Percentiles rank a stretch among this genome's conserved stretches.
Evolutionary conservation across 2,113 vertebrate species (phyloP).

Genomic region (Microcebus ravelobensis): DNA sequence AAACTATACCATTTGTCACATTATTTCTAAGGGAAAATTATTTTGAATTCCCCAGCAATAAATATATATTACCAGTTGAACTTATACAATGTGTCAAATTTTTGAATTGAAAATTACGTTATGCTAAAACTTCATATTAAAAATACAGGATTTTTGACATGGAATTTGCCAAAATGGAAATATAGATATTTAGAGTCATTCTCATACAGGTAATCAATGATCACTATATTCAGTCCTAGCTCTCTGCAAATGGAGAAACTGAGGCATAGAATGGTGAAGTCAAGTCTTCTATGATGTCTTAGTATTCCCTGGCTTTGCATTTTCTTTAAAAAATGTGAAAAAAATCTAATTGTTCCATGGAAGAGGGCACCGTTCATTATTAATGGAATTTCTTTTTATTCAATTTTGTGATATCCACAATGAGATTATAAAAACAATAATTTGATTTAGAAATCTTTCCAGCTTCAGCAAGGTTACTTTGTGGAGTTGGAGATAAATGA

Average conservation of each 20-base stretch:
- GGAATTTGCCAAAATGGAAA: background rate
- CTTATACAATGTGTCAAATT: background rate
- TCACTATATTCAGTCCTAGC: background rate
- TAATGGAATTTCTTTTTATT: constrained; percentile 87
- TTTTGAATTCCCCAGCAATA: background rate
- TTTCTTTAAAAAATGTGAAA: constrained; percentile 74
- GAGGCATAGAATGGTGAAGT: background rate
- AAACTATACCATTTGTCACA: background rate
- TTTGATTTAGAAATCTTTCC: constrained; percentile 86
- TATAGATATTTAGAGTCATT: background rate
- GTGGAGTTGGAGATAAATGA: constrained; percentile 90
- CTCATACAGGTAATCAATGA: background rate
- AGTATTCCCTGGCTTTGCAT: constrained; percentile 72
- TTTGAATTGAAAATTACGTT: constrained; percentile 14
- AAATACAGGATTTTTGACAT: background rate
- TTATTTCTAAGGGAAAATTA: background rate
- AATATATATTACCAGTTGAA: background rate
- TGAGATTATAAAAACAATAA: constrained; percentile 88
- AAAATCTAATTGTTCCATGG: constrained; percentile 73
- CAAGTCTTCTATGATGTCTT: constrained; percentile 40
- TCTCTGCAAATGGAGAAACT: constrained; percentile 38
- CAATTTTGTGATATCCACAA: constrained; percentile 84
- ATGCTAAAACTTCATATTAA: background rate
- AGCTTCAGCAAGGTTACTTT: constrained; percentile 83
- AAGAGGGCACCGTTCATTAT: constrained; percentile 81